Percentiles rank a stretch among this genome's conserved stretches.
Conservation (phyloP, 2,888 invertebrate genomes). For the Autographa pulchrina region DNA sequence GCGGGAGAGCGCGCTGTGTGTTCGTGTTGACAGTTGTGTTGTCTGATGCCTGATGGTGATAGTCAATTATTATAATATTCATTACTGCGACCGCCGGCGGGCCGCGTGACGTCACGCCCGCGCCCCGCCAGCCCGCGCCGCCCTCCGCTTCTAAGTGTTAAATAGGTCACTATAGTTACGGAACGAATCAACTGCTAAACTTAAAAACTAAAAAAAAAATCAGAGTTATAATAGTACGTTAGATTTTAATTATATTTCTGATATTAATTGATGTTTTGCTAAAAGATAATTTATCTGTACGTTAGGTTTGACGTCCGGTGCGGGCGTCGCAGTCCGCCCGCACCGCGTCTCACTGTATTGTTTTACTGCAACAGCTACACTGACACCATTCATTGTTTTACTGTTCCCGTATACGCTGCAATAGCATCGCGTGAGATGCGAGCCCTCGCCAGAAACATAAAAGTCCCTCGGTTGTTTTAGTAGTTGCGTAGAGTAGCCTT, state of each 20-base stretch:
- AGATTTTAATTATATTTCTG: slow-evolving; percentile 88
- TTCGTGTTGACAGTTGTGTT: slow-evolving; percentile 60
- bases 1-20: slow-evolving; percentile 47
- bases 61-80: slow-evolving; percentile 86
- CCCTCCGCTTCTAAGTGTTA: slow-evolving; percentile 76
- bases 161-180: slow-evolving; percentile 82
- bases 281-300: slow-evolving; percentile 86
- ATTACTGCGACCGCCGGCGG: slow-evolving; percentile 63
- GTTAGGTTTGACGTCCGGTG: slow-evolving; percentile 81
- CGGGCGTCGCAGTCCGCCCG: slow-evolving; percentile 56
- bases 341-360: slow-evolving; percentile 52
- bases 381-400: slow-evolving; percentile 69
- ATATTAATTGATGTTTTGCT: slow-evolving; percentile 89
- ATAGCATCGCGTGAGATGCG: slow-evolving; percentile 47
- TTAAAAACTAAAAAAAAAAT: slow-evolving; percentile 75
- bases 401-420: slow-evolving; percentile 67
- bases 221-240: slow-evolving; percentile 87
- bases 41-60: slow-evolving; percentile 71
- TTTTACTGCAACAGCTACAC: slow-evolving; percentile 56
- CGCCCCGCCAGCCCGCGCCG: slow-evolving; percentile 66
- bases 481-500: slow-evolving; percentile 31
- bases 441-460: slow-evolving; percentile 42
- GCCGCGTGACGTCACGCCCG: slow-evolving; percentile 40
- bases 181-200: slow-evolving; percentile 80
- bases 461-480: slow-evolving; percentile 22